Evolutionary conservation across 2,888 invertebrate species (phyloP), one percentile per base, ranked within the genome.

Genomic region (Drosophila nigritarsus): DNA sequence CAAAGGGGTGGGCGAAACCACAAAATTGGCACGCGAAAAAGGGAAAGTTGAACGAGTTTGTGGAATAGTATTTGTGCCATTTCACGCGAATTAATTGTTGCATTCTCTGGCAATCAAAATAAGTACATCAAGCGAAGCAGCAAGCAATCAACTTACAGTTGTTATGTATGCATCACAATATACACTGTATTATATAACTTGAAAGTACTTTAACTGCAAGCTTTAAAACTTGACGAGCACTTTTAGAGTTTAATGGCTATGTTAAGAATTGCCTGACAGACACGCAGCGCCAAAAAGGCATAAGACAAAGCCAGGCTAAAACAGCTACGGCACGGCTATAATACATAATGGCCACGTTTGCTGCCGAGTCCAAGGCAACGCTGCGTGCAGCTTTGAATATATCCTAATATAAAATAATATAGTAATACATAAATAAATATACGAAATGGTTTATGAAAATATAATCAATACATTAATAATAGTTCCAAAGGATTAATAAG

Each of bases 41-140:
- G 32, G 15, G 51, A 50, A 66, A 56, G 45, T 60, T 40, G 27
- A 3, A 36, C 8, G 34, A 49, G 51, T 34, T 71, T 20, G 32
- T 7, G 40, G n/a, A 49, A 64, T 30, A 38, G 34, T 66, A 51
- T 58, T 79, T 38, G 49, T 38, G 62, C 56, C 68, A 71, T 76
- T 86, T 80, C 75, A 69, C 66, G 75, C 78, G 71, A 83, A 83
- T 83, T 86, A 78, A 78, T 80, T 83, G 86, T 73, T 80, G 75
- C 78, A 68, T 72, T 61, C 65, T 75, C 58, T 42, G 79, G 65
- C 82, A 70, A 82, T 76, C 66, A 67, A 69, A 81, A 76, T 67
- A 61, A 73, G 51, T 54, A 66, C 59, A 64, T 53, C 58, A 40
- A 51, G 40, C 53, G 42, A 32, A 40, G 18, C 45, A 34, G 36